Base-by-base conservation (phyloP, 2,113 vertebrate genomes). In the Mugil cephalus region DNA sequence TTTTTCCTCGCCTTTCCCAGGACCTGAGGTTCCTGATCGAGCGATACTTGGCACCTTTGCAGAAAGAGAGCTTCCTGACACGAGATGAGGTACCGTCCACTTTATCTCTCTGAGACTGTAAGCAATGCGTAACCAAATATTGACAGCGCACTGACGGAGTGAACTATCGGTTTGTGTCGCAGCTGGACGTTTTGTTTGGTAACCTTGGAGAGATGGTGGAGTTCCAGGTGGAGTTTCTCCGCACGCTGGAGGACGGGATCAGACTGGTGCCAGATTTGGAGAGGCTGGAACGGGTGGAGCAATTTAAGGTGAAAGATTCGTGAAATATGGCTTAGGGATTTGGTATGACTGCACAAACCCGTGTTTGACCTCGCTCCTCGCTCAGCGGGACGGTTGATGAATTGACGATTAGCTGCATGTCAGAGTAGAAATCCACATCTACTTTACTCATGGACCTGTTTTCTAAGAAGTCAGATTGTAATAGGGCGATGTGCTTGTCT, bases 191-290 rank as follows among this genome's bases (percentile, higher is more conserved):
- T 69, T 95, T 99, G 70, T 99, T 98, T 73, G 98, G 98, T 39
- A 99, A 99, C 85, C 93, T 99, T 46, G 94, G 92, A 0, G 98
- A 99, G 93, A 99, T 99, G 98, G 95, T 97, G 62, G 96, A 96
- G 42, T 99, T 99, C 90, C 98, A 99, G 90, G 94, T 97, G 13
- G 98, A 98, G 87, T 99, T 99, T 77, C 93, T 99, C 39, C 96
- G 95, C 79, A 99, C 98, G 1, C 93, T 99, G 1, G 97, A 99
- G 87, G 98, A 99, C 69, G 97, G 98, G 39, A 97, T 97, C 69
- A 92, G 95, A 61, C 91, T 99, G 82, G 95, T 99, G 39, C 95
- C 97, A 35, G 93, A 99, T 79, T 89, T 99, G 84, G 97, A 98
- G 69, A 92, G 94, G 58, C 95, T 99, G 70, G 98, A 99, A 87